A percentile compares a stretch with the other conserved stretches of the same genome.
These are phyloP conservation scores for Automeris io DNA, from an alignment of 2,888 invertebrate genomes.

Conservation along the genomic window DNA sequence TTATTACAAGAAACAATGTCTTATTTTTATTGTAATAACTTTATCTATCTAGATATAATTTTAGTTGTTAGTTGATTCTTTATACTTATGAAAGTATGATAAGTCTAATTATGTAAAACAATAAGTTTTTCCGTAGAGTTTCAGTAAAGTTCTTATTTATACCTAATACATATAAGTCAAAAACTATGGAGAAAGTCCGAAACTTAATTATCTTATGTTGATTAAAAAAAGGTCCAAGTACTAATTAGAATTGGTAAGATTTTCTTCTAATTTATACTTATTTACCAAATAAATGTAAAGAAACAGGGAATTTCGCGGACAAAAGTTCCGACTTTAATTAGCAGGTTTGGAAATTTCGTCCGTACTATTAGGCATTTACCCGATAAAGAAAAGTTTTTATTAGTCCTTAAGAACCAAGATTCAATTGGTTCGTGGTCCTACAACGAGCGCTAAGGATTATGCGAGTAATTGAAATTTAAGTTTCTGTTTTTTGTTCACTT, in stretches of 20 bases:
- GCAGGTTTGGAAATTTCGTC: conserved; percentile 32
- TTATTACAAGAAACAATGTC: too few relatives aligned
- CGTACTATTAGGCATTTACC: conserved; percentile 13
- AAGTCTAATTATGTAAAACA: too few relatives aligned
- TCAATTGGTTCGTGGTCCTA: background rate
- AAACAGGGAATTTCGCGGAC: conserved; percentile 32
- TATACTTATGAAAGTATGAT: too few relatives aligned
- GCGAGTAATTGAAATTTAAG: background rate
- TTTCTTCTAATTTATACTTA: conserved; percentile 32
- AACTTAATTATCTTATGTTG: background rate
- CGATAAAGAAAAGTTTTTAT: conserved; percentile 13
- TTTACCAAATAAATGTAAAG: conserved; percentile 29
- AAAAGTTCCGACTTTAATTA: conserved; percentile 46
- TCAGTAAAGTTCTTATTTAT: too few relatives aligned
- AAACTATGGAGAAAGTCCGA: too few relatives aligned
- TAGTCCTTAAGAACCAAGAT: background rate
- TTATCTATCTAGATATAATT: too few relatives aligned
- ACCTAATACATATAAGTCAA: too few relatives aligned
- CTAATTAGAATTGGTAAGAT: conserved; percentile 31
- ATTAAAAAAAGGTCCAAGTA: conserved; percentile 26
- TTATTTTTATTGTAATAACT: too few relatives aligned
- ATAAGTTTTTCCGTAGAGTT: too few relatives aligned
- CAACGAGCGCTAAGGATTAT: background rate
- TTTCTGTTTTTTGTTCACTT: background rate
- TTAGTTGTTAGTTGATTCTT: too few relatives aligned